Evolutionary conservation across 2,888 invertebrate genomes (phyloP).

Genomic region (Pycnomerus fuliginosus): DNA sequence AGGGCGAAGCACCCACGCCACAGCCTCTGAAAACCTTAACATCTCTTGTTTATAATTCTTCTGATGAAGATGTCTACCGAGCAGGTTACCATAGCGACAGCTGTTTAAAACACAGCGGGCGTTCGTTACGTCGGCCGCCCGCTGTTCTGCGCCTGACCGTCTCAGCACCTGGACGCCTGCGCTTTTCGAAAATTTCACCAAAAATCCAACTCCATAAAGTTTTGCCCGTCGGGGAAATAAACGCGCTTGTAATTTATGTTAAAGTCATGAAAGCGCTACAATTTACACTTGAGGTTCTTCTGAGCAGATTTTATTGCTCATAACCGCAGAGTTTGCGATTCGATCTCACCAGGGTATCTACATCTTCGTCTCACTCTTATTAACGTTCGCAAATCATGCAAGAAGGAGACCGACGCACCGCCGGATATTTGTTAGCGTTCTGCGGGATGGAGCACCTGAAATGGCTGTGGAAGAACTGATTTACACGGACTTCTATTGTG

Average conservation of each 20-base stretch:
- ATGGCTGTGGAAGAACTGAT: conserved; percentile 38
- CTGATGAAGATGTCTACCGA: conserved; percentile 52
- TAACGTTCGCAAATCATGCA: not conserved
- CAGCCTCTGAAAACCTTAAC: conserved; percentile 41
- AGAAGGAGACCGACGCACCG: conserved; percentile 18
- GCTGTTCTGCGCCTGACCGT: conserved; percentile 31
- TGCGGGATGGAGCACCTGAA: conserved; percentile 25
- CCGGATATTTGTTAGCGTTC: conserved; percentile 13
- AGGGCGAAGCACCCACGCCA: conserved; percentile 12
- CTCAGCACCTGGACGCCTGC: conserved; percentile 21
- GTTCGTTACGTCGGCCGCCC: conserved; percentile 45
- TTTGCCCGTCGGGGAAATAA: conserved; percentile 17
- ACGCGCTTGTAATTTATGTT: conserved; percentile 38
- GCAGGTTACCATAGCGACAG: conserved; percentile 50
- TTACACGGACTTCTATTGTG: conserved; percentile 43
- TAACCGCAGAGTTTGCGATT: conserved; percentile 28
- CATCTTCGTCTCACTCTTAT: conserved; percentile 10
- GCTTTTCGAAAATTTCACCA: conserved; percentile 10
- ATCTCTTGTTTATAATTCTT: conserved; percentile 48
- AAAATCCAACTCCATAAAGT: conserved; percentile 1
- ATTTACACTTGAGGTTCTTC: conserved; percentile 34
- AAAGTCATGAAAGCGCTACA: conserved; percentile 41
- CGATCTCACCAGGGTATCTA: conserved; percentile 10
- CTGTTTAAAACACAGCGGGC: conserved; percentile 48
- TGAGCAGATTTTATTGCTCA: conserved; percentile 39